phyloP scores from a whole-genome alignment of 2,888 invertebrate species.

The Phyllotreta striolata region DNA sequence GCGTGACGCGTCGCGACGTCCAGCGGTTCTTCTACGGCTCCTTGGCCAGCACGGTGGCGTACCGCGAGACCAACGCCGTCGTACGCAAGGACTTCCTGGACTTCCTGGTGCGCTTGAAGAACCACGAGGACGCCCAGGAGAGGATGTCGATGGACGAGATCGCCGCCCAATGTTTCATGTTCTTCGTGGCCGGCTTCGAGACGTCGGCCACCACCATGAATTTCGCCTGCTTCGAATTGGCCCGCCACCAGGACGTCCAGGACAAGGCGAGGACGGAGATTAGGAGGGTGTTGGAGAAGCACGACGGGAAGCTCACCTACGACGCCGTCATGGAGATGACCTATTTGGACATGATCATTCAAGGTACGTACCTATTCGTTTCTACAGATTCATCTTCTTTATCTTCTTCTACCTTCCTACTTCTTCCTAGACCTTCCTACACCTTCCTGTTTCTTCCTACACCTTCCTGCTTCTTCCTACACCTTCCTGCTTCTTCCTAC shows the following conservation, averaged over 20 bases:
- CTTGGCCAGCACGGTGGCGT: too few relatives aligned
- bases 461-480: too few relatives aligned
- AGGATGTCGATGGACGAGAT: background rate
- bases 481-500: too few relatives aligned
- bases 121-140: background rate
- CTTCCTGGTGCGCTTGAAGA: slow-evolving; percentile 3
- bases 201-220: background rate
- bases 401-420: too few relatives aligned
- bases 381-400: too few relatives aligned
- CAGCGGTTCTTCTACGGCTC: too few relatives aligned
- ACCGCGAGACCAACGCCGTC: background rate
- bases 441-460: too few relatives aligned
- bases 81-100: slow-evolving; percentile 4
- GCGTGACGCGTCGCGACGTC: too few relatives aligned
- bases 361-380: slow-evolving; percentile 9
- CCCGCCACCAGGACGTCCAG: background rate
- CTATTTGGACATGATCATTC: slow-evolving; percentile 5
- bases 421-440: too few relatives aligned
- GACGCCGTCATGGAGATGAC: slow-evolving; percentile 5
- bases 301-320: background rate
- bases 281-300: background rate
- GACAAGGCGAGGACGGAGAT: slow-evolving; percentile 1
- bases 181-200: slow-evolving; percentile 5
- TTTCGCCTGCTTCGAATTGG: slow-evolving; percentile 2
- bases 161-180: slow-evolving; percentile 8